Evolutionary conservation across 2,113 vertebrate species (phyloP).

Genomic region (Pelmatolapia mariae): DNA sequence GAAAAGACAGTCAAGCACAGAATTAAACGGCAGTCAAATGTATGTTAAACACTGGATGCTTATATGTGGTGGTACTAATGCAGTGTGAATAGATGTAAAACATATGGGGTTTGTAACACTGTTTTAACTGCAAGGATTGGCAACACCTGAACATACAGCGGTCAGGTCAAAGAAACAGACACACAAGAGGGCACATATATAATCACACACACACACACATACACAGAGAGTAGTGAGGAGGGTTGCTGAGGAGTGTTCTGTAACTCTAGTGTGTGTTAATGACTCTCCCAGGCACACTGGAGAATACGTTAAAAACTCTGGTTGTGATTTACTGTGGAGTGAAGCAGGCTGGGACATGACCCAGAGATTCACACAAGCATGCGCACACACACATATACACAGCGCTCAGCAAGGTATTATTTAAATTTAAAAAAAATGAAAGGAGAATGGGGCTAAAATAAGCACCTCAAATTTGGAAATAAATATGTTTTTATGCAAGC

Average conservation of each 20-base stretch:
- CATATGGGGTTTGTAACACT: neutral
- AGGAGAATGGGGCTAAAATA: neutral
- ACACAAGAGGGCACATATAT: neutral
- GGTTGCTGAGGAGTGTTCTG: constrained; percentile 54
- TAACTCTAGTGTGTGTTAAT: constrained; percentile 68
- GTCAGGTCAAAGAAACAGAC: neutral
- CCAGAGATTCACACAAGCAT: constrained; percentile 43
- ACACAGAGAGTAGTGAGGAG: neutral
- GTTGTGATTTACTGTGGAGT: constrained; percentile 65
- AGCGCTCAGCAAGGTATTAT: neutral
- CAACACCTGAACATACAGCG: constrained; percentile 35
- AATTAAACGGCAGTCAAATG: constrained; percentile 63
- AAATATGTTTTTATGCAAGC: neutral
- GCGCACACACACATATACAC: neutral
- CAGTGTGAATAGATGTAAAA: neutral
- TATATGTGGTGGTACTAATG: neutral
- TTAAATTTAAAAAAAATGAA: neutral
- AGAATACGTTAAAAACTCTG: constrained; percentile 62
- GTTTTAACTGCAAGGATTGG: constrained; percentile 13
- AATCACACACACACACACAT: constrained; percentile 2
- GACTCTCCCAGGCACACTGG: constrained; percentile 66
- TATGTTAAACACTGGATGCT: constrained; percentile 43
- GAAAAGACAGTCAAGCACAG: constrained; percentile 56
- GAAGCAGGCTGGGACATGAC: constrained; percentile 64
- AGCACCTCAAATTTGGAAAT: neutral